Evolutionary conservation across 2,888 invertebrate genomes (phyloP).

Genomic region (Zelleria hepariella): DNA sequence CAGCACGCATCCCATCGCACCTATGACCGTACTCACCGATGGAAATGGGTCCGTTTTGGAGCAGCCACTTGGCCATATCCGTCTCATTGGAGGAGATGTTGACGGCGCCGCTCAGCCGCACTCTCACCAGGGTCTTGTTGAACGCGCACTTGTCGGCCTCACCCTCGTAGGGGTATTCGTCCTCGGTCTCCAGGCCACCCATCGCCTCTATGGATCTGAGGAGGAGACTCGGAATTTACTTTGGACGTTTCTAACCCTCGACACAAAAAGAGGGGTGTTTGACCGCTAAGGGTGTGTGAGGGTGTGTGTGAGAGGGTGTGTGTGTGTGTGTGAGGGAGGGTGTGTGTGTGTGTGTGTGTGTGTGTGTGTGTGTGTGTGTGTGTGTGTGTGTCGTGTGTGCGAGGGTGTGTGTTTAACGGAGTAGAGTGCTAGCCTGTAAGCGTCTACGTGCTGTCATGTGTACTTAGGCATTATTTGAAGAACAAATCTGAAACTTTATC

Average conservation of each 20-base stretch:
- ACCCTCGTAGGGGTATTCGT: conserved; percentile 93
- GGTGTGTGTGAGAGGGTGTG: too few relatives aligned
- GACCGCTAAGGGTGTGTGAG: too few relatives aligned
- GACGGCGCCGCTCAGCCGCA: conserved; percentile 82
- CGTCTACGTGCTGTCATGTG: too few relatives aligned
- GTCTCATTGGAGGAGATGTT: conserved; percentile 91
- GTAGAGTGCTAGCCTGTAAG: too few relatives aligned
- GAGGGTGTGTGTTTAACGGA: too few relatives aligned
- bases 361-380: too few relatives aligned
- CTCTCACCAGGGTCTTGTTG: conserved; percentile 73
- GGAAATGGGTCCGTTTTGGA: conserved; percentile 91
- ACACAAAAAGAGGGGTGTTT: too few relatives aligned
- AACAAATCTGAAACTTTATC: too few relatives aligned
- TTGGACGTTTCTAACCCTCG: not conserved
- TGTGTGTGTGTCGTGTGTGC: too few relatives aligned
- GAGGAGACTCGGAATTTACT: conserved; percentile 10
- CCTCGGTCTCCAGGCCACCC: conserved; percentile 92
- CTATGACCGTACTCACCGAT: conserved; percentile 74
- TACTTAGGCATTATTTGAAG: too few relatives aligned
- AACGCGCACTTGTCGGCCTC: conserved; percentile 84
- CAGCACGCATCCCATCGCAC: not conserved
- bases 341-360: too few relatives aligned
- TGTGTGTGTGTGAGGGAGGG: too few relatives aligned
- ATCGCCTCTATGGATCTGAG: conserved; percentile 85
- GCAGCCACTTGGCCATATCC: conserved; percentile 92